Percentiles rank a stretch among this genome's conserved stretches.
Conservation (phyloP, 2,113 vertebrate genomes). For the Ptyas mucosa region DNA sequence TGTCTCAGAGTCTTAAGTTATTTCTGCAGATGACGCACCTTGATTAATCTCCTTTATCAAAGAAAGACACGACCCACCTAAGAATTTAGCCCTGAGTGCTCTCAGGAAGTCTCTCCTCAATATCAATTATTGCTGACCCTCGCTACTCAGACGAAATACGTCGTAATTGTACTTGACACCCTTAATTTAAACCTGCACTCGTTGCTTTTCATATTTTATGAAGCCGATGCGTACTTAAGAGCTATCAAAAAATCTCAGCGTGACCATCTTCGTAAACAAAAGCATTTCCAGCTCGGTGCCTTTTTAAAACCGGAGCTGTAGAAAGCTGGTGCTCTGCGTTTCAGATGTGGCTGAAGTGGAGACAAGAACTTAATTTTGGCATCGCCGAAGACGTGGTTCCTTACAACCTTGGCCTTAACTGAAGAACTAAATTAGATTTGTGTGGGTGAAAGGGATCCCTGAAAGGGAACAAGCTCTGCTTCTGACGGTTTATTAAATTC, state of each 20-base stretch:
- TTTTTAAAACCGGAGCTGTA: constrained; percentile 42
- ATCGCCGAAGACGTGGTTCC: constrained; percentile 46
- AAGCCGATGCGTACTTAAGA: constrained; percentile 35
- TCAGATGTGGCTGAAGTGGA: neutral
- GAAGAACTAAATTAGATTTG: constrained; percentile 44
- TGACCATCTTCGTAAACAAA: constrained; percentile 34
- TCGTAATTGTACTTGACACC: constrained; percentile 26
- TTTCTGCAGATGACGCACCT: too few species aligned
- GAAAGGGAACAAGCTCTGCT: constrained; percentile 11
- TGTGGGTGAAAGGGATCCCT: constrained; percentile 41
- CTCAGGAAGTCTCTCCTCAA: neutral
- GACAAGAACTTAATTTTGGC: constrained; percentile 53
- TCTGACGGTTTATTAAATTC: constrained; percentile 22
- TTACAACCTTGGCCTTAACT: constrained; percentile 36
- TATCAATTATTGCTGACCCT: constrained; percentile 17
- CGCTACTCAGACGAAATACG: constrained; percentile 37
- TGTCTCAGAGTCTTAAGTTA: neutral
- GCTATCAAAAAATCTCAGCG: constrained; percentile 37
- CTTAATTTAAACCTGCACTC: constrained; percentile 43
- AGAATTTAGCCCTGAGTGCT: neutral
- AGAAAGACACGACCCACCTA: accelerated
- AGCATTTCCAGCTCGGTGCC: constrained; percentile 11
- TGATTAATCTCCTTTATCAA: accelerated
- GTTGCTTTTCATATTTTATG: constrained; percentile 47
- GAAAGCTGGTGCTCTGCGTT: constrained; percentile 29